Evolutionary conservation across 2,113 vertebrate species (phyloP), one percentile per base, ranked within the genome.

Genomic region (Syngnathus floridae): DNA sequence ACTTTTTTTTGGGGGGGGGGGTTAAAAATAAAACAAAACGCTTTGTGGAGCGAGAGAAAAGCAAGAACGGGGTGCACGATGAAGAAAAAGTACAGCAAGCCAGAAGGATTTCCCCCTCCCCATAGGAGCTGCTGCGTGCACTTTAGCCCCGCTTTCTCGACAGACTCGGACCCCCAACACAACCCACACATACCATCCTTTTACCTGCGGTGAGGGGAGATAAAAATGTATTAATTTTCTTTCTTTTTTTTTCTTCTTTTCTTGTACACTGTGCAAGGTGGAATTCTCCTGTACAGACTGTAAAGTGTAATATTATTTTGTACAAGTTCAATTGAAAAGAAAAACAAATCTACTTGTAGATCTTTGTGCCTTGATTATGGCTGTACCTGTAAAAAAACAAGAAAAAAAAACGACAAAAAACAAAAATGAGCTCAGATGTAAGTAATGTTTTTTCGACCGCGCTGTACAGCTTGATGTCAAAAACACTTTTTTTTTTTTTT

Each of bases 231-330:
- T 36, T 57, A 2, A 4, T 59, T 71, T 73, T 75, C 45, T 82
- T 86, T 59, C 37, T 58, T 60, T 71, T 70, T 75, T 48, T 82
- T 84, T 85, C 83, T 77, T 83, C 73, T 84, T 91, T 91, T 90
- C 93, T 91, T 98, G 95, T 97, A 95, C 93, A 94, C 90, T 92
- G 92, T 93, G 91, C 93, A 93, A 89, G 91, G 91, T 93, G 93
- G 93, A 92, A 91, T 88, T 92, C 93, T 91, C 93, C 90, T 97
- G 95, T 97, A 95, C 93, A 95, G 93, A 95, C 90, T 93, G 92
- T 93, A 93, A 93, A 92, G 93, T 95, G 92, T 94, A 94, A 93
- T 93, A 93, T 94, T 95, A 94, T 95, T 98, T 97, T 98, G 91
- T 98, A 95, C 92, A 94, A 94, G 92, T 94, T 95, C 26, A 94